Conservation (phyloP, 2,888 invertebrate genomes). For the Tenthredo mesomela region DNA sequence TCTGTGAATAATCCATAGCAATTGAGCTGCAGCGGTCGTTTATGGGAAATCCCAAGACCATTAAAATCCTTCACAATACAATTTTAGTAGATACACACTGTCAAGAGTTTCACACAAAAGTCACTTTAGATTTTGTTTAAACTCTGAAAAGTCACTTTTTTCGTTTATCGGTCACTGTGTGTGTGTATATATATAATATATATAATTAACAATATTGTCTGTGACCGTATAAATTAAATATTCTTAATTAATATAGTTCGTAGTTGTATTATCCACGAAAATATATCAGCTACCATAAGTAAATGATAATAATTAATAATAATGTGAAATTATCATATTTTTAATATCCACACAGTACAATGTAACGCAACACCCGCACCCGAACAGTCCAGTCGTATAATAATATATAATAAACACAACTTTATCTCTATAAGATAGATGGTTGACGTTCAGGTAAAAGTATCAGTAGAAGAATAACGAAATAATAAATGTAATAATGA, state of each 20-base stretch:
- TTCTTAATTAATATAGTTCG: background rate
- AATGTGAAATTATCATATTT: background rate
- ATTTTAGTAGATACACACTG: slow-evolving; percentile 39
- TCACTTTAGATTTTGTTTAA: background rate
- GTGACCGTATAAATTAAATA: background rate
- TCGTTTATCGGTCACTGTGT: background rate
- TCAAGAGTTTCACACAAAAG: background rate
- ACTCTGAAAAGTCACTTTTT: background rate
- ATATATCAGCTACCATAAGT: background rate
- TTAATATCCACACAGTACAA: background rate
- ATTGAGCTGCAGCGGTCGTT: background rate
- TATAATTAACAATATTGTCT: background rate
- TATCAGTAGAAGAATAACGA: background rate
- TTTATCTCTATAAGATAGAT: background rate
- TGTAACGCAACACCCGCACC: slow-evolving; percentile 3
- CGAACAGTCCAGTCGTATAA: background rate
- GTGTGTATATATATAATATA: too few relatives aligned
- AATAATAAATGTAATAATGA: background rate
- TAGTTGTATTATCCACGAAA: background rate
- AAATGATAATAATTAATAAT: background rate
- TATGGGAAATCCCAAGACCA: slow-evolving; percentile 41
- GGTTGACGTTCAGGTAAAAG: background rate
- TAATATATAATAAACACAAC: background rate
- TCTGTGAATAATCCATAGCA: slow-evolving; percentile 70
- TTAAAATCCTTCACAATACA: slow-evolving; percentile 45